These are phyloP conservation scores for Tichodroma muraria DNA, from an alignment of 2,113 vertebrate species.

Conservation along the genomic window DNA sequence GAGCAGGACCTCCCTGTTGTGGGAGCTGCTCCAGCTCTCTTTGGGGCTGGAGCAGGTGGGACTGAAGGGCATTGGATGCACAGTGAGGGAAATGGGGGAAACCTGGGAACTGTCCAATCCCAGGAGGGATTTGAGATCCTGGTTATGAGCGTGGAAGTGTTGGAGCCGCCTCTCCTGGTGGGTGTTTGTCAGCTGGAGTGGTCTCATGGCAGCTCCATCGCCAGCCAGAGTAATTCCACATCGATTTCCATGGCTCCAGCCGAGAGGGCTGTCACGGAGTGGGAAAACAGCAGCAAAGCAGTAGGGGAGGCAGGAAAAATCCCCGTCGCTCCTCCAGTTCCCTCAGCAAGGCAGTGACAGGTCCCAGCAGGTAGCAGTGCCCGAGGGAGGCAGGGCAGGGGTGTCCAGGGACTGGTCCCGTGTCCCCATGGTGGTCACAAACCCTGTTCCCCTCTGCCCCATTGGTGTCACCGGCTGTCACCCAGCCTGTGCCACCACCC, in stretches of 20 bases:
- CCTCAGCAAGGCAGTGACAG: background rate
- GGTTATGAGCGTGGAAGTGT: rapidly evolving
- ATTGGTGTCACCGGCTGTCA: background rate
- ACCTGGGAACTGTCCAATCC: background rate
- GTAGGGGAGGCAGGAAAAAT: background rate
- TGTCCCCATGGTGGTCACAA: background rate
- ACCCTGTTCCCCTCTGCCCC: rapidly evolving
- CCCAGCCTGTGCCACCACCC: background rate
- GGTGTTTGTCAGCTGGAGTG: background rate
- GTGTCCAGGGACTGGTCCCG: rapidly evolving
- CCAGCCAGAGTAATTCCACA: background rate
- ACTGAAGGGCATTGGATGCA: rapidly evolving
- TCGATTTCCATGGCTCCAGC: background rate
- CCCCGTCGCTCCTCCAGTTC: background rate
- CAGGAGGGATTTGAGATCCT: background rate
- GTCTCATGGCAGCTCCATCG: background rate
- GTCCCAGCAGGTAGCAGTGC: background rate
- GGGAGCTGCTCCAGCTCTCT: background rate
- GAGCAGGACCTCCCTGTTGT: rapidly evolving
- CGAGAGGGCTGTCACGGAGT: rapidly evolving
- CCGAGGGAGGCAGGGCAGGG: background rate
- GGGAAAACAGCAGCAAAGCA: background rate
- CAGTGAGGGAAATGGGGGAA: background rate
- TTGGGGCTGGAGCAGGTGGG: background rate
- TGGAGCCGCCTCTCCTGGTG: background rate